These are phyloP conservation scores for Xanthostigma xanthostigma DNA, from an alignment of 2,888 invertebrate species.

Conservation along the genomic window DNA sequence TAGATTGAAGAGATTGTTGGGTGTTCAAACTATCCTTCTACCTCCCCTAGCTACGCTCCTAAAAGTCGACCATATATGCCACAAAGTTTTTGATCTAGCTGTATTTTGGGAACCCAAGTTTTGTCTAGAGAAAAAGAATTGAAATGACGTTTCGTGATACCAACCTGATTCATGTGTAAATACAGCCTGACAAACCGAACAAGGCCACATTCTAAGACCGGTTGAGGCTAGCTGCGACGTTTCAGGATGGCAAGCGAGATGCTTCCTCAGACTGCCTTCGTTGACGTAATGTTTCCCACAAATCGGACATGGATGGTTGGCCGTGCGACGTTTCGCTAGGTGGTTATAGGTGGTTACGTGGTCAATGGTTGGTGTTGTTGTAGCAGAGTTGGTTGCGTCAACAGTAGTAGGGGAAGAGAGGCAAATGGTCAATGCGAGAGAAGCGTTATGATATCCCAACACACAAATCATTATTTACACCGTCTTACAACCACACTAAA, in stretches of 20 bases:
- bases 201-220: constrained; percentile 81
- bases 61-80: too few relatives aligned
- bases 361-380: constrained; percentile 21
- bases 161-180: constrained; percentile 90
- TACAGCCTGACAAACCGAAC: constrained; percentile 88
- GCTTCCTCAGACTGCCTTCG: constrained; percentile 83
- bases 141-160: constrained; percentile 17
- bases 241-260: constrained; percentile 87
- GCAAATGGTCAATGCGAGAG: constrained; percentile 20
- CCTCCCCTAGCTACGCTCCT: too few relatives aligned
- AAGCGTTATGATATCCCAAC: constrained; percentile 14
- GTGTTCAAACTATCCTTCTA: too few relatives aligned
- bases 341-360: constrained; percentile 31
- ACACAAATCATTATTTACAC: constrained; percentile 1
- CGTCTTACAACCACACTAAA: not conserved
- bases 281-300: constrained; percentile 94
- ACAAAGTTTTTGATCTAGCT: too few relatives aligned
- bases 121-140: not conserved
- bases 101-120: too few relatives aligned
- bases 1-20: too few relatives aligned
- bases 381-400: constrained; percentile 6
- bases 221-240: constrained; percentile 73
- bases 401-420: constrained; percentile 6
- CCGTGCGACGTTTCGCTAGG: constrained; percentile 85
- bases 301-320: constrained; percentile 88